Evolutionary conservation across 2,113 vertebrate genomes (phyloP), one percentile per base, ranked within the genome.

Genomic region (Sebastes fasciatus): DNA sequence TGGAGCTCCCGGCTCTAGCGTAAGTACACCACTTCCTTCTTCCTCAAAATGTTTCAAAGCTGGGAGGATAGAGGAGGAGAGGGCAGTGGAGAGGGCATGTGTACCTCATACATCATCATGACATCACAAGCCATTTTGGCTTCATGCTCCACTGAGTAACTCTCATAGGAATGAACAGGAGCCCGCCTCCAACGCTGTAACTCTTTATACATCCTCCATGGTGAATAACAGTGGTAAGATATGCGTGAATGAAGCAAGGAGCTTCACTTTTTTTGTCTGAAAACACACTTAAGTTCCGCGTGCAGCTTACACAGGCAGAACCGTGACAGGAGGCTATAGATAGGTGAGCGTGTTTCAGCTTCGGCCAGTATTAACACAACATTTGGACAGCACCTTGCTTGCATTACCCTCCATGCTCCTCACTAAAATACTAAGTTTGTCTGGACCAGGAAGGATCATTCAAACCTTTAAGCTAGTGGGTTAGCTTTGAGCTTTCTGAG

Each of bases 1-100:
- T 42, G 98, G 98, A 40, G 80, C 97, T 76, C 89, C 98, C 80
- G 98, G 98, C 0, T 6, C 96, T 78, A 95, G 97, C 5, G 98
- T 99, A 88, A 97, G 98, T 97, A 86, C 61, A 74, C n/a, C 16
- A 19, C 46, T 70, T 86, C 13, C 42, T 67, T 16, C n/a, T 26
- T 62, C 55, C 11, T 79, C 43, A 13, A 60, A 57, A 63, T 48
- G 23, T 16, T 70, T 62, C 0, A 45, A 52, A 13, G 11, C 23
- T 26, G 16, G 2, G 23, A 62, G 17, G 14, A 16, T 8, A 4
- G 5, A 52, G 2, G 11, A 23, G 34, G 26, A 58, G 7, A 13
- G 21, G n/a, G 19, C 45, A 48, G 11, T 19, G 34, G 26, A 58
- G 7, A 13, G 21, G n/a, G 19, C 45, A 48, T 2, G 7, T 43